A percentile compares a stretch with the other conserved stretches of the same genome.
Evolutionary conservation across 2,113 vertebrate genomes (phyloP).

Genomic region (Ceuthmochares aereus): DNA sequence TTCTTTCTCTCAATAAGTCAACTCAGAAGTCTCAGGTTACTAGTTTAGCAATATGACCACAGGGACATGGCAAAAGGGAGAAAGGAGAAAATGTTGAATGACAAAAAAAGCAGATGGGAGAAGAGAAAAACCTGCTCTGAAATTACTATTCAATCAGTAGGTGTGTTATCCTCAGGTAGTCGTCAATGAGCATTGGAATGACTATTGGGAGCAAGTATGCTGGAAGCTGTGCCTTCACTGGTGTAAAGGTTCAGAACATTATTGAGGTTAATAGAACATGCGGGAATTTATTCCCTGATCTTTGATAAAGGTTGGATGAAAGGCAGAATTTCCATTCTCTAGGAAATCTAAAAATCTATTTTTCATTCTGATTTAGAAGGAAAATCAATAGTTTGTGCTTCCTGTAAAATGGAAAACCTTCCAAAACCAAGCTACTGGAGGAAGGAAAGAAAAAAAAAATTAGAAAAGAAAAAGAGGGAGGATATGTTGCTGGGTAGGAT

Average conservation of each 20-base stretch:
- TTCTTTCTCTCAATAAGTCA: background rate
- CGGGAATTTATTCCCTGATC: background rate
- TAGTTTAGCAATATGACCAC: background rate
- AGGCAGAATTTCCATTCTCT: background rate
- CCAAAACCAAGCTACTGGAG: background rate
- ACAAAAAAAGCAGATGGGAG: background rate
- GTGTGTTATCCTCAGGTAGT: background rate
- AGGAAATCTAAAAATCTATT: background rate
- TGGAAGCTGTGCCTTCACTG: background rate
- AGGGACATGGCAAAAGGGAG: background rate
- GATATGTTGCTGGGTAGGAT: background rate
- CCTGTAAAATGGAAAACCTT: background rate
- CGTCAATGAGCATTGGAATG: rapidly evolving
- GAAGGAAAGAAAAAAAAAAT: background rate
- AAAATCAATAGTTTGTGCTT: background rate
- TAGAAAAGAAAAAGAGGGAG: background rate
- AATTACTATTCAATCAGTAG: background rate
- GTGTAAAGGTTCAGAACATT: background rate
- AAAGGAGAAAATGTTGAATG: background rate
- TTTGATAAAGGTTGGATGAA: background rate
- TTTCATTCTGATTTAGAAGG: background rate
- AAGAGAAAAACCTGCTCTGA: background rate
- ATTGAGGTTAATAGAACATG: background rate
- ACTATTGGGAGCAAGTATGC: background rate
- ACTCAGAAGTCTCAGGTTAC: background rate